Evolutionary conservation across 1,140 invertebrate genomes (phyloP), one percentile per base, ranked within the genome.

Genomic region (Paracyclopina nana): DNA sequence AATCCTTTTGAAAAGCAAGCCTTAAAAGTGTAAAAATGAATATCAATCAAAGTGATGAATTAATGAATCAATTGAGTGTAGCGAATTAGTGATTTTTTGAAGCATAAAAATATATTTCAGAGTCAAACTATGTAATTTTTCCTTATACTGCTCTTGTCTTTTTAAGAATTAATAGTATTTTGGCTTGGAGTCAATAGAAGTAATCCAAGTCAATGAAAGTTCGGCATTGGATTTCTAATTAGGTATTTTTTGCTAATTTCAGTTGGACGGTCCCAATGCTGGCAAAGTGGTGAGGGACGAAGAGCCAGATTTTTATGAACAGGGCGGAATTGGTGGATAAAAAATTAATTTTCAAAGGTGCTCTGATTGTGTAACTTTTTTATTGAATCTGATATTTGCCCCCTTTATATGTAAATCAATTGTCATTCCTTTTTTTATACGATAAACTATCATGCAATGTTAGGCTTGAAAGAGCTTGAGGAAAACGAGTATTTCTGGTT

Each of bases 291-390:
- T 75, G 50, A 77, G 69, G 50, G 80, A 86, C 56, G 82, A 85
- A 61, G 85, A 88, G 64, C 80, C 80, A n/a, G 85, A 90, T 63
- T 90, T 90, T 67, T 91, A 90, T 62, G 78, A 50, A 14, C 45
- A 48, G 22, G 45, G 25, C 27, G n/a, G n/a, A n/a, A n/a, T n/a
- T n/a, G n/a, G n/a, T n/a, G n/a, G n/a, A n/a, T n/a, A n/a, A n/a
- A n/a, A n/a, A n/a, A n/a, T n/a, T n/a, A n/a, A n/a, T n/a, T n/a
- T n/a, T n/a, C n/a, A n/a, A n/a, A n/a, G n/a, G n/a, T n/a, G n/a
- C n/a, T n/a, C n/a, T n/a, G n/a, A n/a, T n/a, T n/a, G n/a, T n/a
- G n/a, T n/a, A n/a, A n/a, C n/a, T n/a, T n/a, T n/a, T n/a, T n/a
- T n/a, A n/a, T n/a, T n/a, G n/a, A n/a, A n/a, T n/a, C n/a, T n/a